Conservation (phyloP, 2,113 vertebrate species). For the Oncorhynchus keta region DNA sequence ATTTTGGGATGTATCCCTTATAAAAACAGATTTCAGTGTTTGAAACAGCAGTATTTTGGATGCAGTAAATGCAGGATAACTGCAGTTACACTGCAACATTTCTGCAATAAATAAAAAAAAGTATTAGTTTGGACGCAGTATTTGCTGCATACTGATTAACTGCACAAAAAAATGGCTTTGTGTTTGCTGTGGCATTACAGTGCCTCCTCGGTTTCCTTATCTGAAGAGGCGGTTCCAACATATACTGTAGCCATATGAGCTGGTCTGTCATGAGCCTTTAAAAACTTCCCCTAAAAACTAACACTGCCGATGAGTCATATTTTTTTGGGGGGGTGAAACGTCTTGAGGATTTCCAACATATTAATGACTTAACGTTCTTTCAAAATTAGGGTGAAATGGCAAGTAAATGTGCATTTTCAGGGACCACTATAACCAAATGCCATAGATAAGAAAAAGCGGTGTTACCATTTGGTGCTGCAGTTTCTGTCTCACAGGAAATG, state of each 20-base stretch:
- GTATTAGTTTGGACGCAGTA: slow-evolving; percentile 5
- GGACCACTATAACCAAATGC: background rate
- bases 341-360: background rate
- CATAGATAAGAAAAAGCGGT: background rate
- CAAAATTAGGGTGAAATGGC: background rate
- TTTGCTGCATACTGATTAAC: slow-evolving; percentile 27
- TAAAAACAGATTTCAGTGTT: too few relatives aligned
- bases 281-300: background rate
- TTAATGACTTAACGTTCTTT: background rate
- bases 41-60: too few relatives aligned
- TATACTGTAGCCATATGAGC: slow-evolving; percentile 3
- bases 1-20: too few relatives aligned
- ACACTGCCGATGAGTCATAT: too few relatives aligned
- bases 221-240: slow-evolving; percentile 17
- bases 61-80: too few relatives aligned
- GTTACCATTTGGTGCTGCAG: background rate
- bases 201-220: slow-evolving; percentile 47
- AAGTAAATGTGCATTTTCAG: too few relatives aligned
- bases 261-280: background rate
- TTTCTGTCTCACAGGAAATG: background rate
- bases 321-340: rapidly evolving
- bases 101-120: background rate
- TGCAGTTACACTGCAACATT: too few relatives aligned
- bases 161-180: slow-evolving; percentile 46
- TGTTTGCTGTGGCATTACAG: slow-evolving; percentile 51